Conservation (phyloP, 2,797 vertebrate species). For the Cheracebus regulus region DNA sequence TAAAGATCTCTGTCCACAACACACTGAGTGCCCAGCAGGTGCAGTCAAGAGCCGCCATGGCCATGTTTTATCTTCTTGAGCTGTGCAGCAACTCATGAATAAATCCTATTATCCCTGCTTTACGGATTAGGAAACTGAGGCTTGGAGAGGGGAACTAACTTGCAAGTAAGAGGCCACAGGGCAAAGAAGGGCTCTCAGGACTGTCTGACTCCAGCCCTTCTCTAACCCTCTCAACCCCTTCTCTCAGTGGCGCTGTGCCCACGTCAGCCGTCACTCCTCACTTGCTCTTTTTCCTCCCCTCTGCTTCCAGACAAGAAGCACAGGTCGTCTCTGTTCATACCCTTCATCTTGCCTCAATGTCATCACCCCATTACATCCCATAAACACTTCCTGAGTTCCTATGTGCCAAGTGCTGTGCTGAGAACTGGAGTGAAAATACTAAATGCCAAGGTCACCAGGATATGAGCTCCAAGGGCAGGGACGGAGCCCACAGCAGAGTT, state of each 20-base stretch:
- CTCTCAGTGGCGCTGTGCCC: accelerated
- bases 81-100: neutral
- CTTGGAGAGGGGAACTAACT: neutral
- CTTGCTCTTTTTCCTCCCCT: neutral
- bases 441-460: neutral
- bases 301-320: neutral
- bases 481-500: neutral
- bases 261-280: accelerated
- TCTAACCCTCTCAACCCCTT: neutral
- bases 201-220: accelerated
- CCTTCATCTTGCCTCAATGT: neutral
- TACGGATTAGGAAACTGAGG: neutral
- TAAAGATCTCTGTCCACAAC: neutral
- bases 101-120: too few relatives aligned
- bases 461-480: neutral
- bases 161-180: neutral
- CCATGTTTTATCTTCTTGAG: neutral
- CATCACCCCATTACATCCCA: neutral
- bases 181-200: neutral
- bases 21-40: accelerated
- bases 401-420: accelerated
- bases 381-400: neutral
- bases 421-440: neutral
- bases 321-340: accelerated
- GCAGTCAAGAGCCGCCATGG: accelerated